Base-by-base conservation (phyloP, 1,140 invertebrate species). In the Temnothorax longispinosus region DNA sequence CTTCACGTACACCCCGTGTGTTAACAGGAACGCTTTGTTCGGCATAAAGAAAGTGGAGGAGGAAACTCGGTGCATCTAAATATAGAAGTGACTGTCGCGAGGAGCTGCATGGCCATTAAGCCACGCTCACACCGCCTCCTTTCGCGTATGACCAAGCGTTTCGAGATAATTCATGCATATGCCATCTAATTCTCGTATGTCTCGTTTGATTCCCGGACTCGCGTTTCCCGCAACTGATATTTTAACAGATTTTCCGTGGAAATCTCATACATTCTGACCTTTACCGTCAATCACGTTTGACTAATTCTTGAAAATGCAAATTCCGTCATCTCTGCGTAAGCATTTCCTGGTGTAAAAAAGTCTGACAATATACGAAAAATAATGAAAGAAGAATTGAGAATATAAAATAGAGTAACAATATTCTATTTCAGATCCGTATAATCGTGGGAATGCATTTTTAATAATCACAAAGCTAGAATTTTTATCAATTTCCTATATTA, bases 71-170 rank as follows among this genome's bases (percentile, higher is more conserved):
- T 93, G 92, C 92, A 94, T 95, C 94, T 95, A 95, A 95, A 95
- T 95, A 95, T 95, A 95, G 94, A 94, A 94, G 93, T 95, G 94
- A 95, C 93, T 93, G 93, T 94, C 91, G 93, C 90, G 91, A 91
- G 88, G 91, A 91, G 92, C 89, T 92, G 92, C 92, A 88, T 86
- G 86, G 82, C 91, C 89, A 92, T 94, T 94, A 93, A 91, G 92
- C 90, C 75, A 78, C 91, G 87, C 90, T 91, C 91, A 91, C 89
- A 90, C 54, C 89, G 80, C 21, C 47, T 54, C 13, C 54, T 44
- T 58, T 41, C n/a, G 47, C 41, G 15, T 41, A 58, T 41, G 44
- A 76, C 3, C 72, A 13, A 38, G 13, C 52, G 38, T 74, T 88
- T 89, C 72, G 41, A 15, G 13, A n/a, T 52, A 52, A 67, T 67